Percentiles rank a stretch among this genome's conserved stretches.
Conservation (phyloP, 2,797 vertebrate genomes). For the Micrastur ruficollis region DNA sequence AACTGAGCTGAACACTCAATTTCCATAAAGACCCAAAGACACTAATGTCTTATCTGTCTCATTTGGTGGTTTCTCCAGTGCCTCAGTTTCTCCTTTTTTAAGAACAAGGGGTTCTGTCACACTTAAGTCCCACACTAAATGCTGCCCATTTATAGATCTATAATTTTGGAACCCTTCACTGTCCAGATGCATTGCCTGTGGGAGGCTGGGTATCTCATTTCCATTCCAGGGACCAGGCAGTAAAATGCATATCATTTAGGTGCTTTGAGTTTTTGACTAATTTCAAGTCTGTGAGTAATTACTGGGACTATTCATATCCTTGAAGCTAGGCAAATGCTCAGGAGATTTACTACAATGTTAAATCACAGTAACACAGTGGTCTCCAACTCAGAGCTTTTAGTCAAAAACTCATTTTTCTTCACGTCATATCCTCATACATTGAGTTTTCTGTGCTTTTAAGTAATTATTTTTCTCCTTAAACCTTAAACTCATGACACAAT, state of each 20-base stretch:
- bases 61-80: background rate
- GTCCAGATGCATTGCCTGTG: slow-evolving; percentile 38
- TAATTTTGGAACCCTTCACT: background rate
- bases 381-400: background rate
- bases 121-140: background rate
- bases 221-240: background rate
- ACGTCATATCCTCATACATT: background rate
- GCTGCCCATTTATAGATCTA: background rate
- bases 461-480: background rate
- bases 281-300: slow-evolving; percentile 20
- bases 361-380: background rate
- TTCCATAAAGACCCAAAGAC: background rate
- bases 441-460: background rate
- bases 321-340: background rate
- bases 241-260: slow-evolving; percentile 11
- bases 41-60: background rate
- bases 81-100: background rate
- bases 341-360: background rate
- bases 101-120: background rate
- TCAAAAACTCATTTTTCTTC: background rate
- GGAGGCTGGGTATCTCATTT: slow-evolving; percentile 40
- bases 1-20: background rate
- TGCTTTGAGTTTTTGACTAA: slow-evolving; percentile 20
- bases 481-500: background rate
- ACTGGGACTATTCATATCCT: background rate